A percentile compares a stretch with the other conserved stretches of the same genome.
phyloP scores from a whole-genome alignment of 2,888 invertebrate genomes.

The Trilocha varians region DNA sequence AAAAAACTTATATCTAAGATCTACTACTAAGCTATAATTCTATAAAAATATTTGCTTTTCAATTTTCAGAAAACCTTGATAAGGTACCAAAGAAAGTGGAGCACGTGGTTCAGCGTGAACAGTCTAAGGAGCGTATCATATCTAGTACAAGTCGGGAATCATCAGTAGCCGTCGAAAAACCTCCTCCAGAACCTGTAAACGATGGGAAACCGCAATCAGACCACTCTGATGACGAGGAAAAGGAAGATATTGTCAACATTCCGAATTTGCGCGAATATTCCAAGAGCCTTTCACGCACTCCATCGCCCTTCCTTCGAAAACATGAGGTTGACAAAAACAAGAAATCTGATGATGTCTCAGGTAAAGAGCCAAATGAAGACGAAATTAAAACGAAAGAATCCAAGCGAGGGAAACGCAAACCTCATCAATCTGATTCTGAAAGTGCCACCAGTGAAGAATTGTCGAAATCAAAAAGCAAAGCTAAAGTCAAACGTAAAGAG shows the following conservation, averaged over 20 bases:
- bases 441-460: conserved; percentile 61
- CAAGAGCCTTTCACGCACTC: conserved; percentile 86
- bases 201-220: conserved; percentile 35
- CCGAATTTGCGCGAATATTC: conserved; percentile 73
- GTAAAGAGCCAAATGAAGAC: conserved; percentile 63
- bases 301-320: conserved; percentile 86
- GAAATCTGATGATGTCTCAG: conserved; percentile 55
- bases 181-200: conserved; percentile 36
- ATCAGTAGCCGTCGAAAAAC: conserved; percentile 52
- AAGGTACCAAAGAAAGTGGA: conserved; percentile 54
- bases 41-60: conserved; percentile 4
- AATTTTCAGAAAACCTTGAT: conserved; percentile 45
- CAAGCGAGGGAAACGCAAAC: conserved; percentile 67
- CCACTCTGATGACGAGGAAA: conserved; percentile 59
- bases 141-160: conserved; percentile 69
- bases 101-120: conserved; percentile 39
- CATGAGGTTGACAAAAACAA: conserved; percentile 71
- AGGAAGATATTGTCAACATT: conserved; percentile 50
- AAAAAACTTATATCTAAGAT: neutral
- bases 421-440: conserved; percentile 65
- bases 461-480: conserved; percentile 53
- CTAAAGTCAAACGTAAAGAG: conserved; percentile 66
- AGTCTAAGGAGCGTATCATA: conserved; percentile 45
- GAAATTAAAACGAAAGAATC: conserved; percentile 34
- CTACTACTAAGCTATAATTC: neutral